phyloP scores from a whole-genome alignment of 2,888 invertebrate species.

The Agonum fuliginosum region DNA sequence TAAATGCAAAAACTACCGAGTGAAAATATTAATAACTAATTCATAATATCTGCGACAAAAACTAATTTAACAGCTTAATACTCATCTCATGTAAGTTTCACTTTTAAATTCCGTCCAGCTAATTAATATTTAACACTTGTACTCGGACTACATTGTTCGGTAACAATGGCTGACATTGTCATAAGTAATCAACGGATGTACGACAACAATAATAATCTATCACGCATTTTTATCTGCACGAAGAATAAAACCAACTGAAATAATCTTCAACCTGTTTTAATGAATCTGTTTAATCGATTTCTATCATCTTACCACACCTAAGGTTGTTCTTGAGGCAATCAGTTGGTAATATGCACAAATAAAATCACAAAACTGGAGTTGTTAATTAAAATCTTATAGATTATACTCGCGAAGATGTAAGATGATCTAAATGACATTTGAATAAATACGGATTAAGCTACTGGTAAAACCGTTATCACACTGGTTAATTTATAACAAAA shows the following conservation, averaged over 20 bases:
- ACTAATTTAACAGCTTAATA: neutral
- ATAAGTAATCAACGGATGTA: constrained; percentile 1
- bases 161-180: constrained; percentile 16
- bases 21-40: constrained; percentile 12
- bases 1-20: neutral
- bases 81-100: neutral
- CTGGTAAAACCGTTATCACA: no score
- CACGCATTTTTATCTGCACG: neutral
- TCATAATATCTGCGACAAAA: neutral
- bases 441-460: no score
- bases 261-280: no score
- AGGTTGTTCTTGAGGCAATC: neutral
- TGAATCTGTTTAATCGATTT: neutral
- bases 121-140: constrained; percentile 26
- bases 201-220: neutral
- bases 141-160: constrained; percentile 15
- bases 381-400: constrained; percentile 6
- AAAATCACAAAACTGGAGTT: neutral
- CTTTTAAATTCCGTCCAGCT: neutral
- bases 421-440: no score
- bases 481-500: no score
- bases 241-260: no score
- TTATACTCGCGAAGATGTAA: no score
- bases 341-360: neutral
- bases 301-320: constrained; percentile 1